Evolutionary conservation across 2,113 vertebrate species (phyloP).

Genomic region (Muscicapa adusta): DNA sequence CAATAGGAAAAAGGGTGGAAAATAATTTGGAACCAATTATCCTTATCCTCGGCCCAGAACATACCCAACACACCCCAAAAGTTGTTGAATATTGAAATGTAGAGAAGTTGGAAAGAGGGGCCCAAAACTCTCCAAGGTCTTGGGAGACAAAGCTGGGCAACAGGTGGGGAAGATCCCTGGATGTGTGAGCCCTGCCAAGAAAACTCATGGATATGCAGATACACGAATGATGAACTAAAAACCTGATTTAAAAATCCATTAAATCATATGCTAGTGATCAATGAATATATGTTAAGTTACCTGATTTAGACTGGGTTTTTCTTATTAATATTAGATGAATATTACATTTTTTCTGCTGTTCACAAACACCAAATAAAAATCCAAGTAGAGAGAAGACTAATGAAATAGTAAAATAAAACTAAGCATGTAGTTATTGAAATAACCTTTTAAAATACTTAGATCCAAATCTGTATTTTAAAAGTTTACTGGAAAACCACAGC

Average conservation of each 20-base stretch:
- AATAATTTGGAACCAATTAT: slow-evolving; percentile 22
- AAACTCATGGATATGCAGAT: not conserved
- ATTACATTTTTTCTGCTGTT: not conserved
- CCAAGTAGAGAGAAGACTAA: not conserved
- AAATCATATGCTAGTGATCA: not conserved
- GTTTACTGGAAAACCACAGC: not conserved
- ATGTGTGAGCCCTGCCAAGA: not conserved
- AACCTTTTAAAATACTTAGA: not conserved
- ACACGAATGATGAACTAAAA: not conserved
- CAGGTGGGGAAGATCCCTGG: not conserved
- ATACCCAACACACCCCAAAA: not conserved
- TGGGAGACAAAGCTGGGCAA: not conserved
- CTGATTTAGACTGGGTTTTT: not conserved
- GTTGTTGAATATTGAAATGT: rapidly evolving
- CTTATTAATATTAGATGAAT: not conserved
- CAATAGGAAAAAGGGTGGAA: slow-evolving; percentile 37
- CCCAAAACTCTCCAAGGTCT: not conserved
- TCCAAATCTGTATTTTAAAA: not conserved
- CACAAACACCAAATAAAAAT: not conserved
- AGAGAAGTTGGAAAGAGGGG: not conserved
- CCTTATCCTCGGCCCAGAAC: not conserved
- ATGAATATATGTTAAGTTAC: not conserved
- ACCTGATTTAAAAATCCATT: not conserved
- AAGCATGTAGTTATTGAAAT: not conserved
- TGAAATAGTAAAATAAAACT: not conserved